Evolutionary conservation across 1,140 invertebrate species (phyloP).

Genomic region (Monomorium pharaonis): DNA sequence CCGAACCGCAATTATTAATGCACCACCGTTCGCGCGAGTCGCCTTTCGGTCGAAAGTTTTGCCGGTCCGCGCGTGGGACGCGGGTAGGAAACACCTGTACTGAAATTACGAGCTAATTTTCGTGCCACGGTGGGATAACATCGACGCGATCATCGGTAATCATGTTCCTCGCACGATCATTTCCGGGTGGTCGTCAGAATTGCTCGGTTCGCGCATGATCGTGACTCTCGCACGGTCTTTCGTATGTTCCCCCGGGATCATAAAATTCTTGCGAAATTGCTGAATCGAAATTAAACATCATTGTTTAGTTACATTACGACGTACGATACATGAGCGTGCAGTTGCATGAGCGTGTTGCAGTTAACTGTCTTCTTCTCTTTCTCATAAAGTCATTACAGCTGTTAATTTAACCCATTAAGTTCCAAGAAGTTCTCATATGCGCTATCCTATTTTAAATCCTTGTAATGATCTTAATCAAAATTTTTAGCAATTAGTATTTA

Average conservation of each 20-base stretch:
- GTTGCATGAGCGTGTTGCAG: background rate
- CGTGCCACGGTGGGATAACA: slow-evolving; percentile 7
- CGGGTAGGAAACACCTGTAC: slow-evolving; percentile 54
- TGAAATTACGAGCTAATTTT: slow-evolving; percentile 69
- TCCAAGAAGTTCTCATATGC: no score
- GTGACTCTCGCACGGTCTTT: slow-evolving; percentile 6
- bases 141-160: slow-evolving; percentile 49
- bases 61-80: slow-evolving; percentile 21
- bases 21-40: background rate
- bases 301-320: background rate
- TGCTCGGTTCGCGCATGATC: slow-evolving; percentile 12
- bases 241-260: background rate
- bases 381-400: background rate
- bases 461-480: no score
- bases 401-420: background rate
- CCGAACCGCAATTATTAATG: slow-evolving; percentile 46
- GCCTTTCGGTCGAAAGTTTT: slow-evolving; percentile 13
- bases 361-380: background rate
- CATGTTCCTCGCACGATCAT: slow-evolving; percentile 15
- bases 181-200: slow-evolving; percentile 57
- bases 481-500: no score
- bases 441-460: no score
- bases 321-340: background rate
- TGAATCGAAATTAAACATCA: slow-evolving; percentile 17
- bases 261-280: slow-evolving; percentile 34